Percentiles rank a stretch among this genome's conserved stretches.
phyloP scores from a whole-genome alignment of 2,888 invertebrate genomes.

The Craniophora ligustri region DNA sequence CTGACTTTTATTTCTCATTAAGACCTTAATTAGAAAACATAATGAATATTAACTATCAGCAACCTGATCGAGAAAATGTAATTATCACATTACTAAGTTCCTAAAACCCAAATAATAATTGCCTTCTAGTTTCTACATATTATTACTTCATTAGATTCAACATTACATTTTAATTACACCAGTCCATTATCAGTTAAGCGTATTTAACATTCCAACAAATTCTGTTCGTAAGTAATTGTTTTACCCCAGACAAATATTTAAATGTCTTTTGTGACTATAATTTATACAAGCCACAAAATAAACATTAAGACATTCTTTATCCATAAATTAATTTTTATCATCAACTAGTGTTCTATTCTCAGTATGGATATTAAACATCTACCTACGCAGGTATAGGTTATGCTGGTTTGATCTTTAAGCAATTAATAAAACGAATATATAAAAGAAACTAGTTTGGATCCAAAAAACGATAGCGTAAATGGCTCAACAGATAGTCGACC shows the following conservation, averaged over 20 bases:
- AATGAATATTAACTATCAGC: background rate
- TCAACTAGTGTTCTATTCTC: too few relatives aligned
- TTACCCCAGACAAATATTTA: background rate
- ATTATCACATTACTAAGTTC: too few relatives aligned
- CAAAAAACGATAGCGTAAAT: constrained; percentile 11
- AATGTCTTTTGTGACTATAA: background rate
- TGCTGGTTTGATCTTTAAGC: constrained; percentile 5
- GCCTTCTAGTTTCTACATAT: too few relatives aligned
- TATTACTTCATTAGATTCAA: background rate
- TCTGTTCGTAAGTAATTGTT: background rate
- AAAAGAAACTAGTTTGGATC: constrained; percentile 10
- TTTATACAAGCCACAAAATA: too few relatives aligned
- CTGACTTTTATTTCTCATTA: constrained; percentile 3
- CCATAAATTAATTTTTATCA: too few relatives aligned
- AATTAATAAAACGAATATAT: background rate
- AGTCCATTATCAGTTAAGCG: constrained; percentile 2
- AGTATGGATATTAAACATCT: too few relatives aligned
- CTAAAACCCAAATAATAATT: too few relatives aligned
- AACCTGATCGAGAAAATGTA: too few relatives aligned
- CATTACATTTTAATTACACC: constrained; percentile 3
- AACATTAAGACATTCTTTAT: too few relatives aligned
- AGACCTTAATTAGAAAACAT: background rate
- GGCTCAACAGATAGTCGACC: background rate
- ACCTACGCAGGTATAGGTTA: too few relatives aligned
- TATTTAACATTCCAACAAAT: constrained; percentile 3